Evolutionary conservation across 2,113 vertebrate species (phyloP).

Genomic region (Ranitomeya imitator): DNA sequence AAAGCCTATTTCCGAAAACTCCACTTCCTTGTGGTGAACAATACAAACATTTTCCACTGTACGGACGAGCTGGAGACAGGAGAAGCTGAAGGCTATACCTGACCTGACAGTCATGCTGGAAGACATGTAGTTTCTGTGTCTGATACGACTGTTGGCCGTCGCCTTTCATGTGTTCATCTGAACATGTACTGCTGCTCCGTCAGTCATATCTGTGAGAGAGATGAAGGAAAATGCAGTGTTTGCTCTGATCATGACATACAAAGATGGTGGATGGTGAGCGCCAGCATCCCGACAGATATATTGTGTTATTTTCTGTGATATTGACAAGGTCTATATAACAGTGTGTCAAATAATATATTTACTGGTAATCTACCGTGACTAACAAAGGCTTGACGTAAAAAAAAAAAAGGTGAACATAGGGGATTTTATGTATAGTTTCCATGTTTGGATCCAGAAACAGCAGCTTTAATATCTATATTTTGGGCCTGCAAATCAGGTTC

Average conservation of each 20-base stretch:
- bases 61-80: neutral
- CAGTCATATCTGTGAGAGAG: conserved; percentile 16
- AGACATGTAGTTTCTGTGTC: conserved; percentile 24
- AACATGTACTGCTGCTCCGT: conserved; percentile 16
- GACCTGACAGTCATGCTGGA: conserved; percentile 12
- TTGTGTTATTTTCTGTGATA: neutral
- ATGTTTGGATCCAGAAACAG: neutral
- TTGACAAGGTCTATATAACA: neutral
- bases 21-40: neutral
- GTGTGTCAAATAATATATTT: neutral
- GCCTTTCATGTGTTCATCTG: conserved; percentile 27
- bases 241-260: conserved; percentile 12
- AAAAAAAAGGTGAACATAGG: neutral
- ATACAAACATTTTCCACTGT: conserved; percentile 27
- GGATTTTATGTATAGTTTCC: neutral
- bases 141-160: neutral
- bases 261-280: neutral
- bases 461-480: neutral
- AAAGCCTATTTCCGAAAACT: conserved; percentile 5
- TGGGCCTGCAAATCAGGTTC: neutral
- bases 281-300: neutral
- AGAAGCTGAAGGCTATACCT: conserved; percentile 41
- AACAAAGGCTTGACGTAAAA: neutral
- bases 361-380: too few relatives aligned
- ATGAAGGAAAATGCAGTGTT: conserved; percentile 11